Base-by-base conservation (phyloP, 2,797 vertebrate genomes). In the Apogon talboti region DNA sequence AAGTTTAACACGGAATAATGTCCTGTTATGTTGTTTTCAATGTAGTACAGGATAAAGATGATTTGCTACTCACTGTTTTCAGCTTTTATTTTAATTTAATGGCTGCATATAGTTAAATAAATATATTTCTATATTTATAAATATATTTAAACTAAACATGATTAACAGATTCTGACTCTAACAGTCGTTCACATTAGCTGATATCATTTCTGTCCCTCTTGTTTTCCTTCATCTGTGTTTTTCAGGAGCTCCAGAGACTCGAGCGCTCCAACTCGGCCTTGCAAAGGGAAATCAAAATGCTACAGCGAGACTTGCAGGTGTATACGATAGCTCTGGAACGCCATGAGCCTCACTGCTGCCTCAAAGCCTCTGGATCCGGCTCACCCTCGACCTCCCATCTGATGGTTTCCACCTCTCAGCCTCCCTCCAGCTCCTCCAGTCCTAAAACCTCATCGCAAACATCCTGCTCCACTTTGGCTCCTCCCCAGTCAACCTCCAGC, bases 161-260 rank as follows among this genome's bases (percentile, higher is more conserved):
- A 35, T 35, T 1, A 35, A 35, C 33, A 35, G 33, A 1, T 35
- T 35, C 28, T 30, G 28, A 30, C 6, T 30, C 33, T 8, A 10
- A 1, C 8, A 33, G 6, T 3, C 7, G 6, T 7, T 33, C 1
- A 33, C 30, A 33, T 33, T 33, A 33, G 7, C 33, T 35, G 33
- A 35, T 35, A 10, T 2, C 2, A 14, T 69, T 37, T 19, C n/a
- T 7, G 10, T 10, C 15, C 11, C 7, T 9, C 15, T 40, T 6
- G 14, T n/a, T 15, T 5, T 1, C 6, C 46, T 44, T 7, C 1
- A 14, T 30, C 13, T 53, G 1, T 7, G 28, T 15, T 11, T 28
- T 15, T 18, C n/a, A 95, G 94, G 93, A 94, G 62, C 81, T 94
- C 10, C 91, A 94, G 82, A 0, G 6, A n/a, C 76, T 92, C 13